Base-by-base conservation (phyloP, 2,888 invertebrate species). In the Pemphredon lugubris region DNA sequence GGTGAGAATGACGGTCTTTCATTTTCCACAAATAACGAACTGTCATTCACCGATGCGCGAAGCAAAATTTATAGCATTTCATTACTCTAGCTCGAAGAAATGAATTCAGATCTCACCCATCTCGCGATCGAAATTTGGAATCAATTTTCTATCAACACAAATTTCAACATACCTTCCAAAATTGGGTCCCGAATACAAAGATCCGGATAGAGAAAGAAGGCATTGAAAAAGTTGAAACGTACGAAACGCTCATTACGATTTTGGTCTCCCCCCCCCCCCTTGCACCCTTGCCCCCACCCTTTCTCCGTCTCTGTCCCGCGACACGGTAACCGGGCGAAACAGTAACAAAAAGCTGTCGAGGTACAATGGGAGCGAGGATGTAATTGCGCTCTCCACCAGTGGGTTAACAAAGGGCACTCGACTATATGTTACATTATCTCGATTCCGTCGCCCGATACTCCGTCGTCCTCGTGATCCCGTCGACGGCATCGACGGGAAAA, bases 281-380 rank as follows among this genome's bases (percentile, higher is more conserved):
- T 26, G 2, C 14, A 13, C 6, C 26, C 9, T 48, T 48, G 5
- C 26, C 30, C 16, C 7, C 18, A 11, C 51, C 20, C 1, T 42
- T 30, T 16, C 30, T 34, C 6, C 13, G 20, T 16, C 13, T 9
- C 23, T 45, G 14, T 2, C 11, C n/a, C 47, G 21, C 44, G 18
- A 44, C 48, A 47, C 51, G 57, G 72, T 63, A 65, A 65, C 73
- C 50, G 71, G 59, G 55, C 67, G 68, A 78, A 88, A 89, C 88
- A 86, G 88, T 88, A 88, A 88, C 88, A 87, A 87, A 88, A 87
- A 86, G 83, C 83, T 82, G 86, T 87, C 85, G 87, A 83, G 75
- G 14, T 11, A 86, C 86, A 88, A 88, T 85, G 79, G 77, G 73
- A n/a, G 79, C 82, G 84, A 87, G 86, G 87, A 85, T 86, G 85